A percentile compares a stretch with the other conserved stretches of the same genome.
Conservation (phyloP, 2,797 vertebrate species). For the Cichlasoma orientale region DNA sequence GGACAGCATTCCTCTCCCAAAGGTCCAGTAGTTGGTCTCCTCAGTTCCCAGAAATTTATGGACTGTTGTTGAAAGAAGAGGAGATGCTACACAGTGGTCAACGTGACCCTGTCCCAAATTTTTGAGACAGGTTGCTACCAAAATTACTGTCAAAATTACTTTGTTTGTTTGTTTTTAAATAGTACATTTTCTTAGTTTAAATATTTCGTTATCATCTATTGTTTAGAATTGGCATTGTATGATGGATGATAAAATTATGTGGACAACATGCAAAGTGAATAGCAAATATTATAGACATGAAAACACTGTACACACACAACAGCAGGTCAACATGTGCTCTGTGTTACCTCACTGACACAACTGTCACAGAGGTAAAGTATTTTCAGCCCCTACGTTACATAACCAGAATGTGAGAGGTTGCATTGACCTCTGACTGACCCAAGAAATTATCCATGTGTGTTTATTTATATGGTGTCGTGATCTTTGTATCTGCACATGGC, state of each 20-base stretch:
- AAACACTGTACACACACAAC: slow-evolving; percentile 21
- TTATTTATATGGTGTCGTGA: slow-evolving; percentile 1
- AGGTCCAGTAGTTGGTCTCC: neutral
- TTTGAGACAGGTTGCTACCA: neutral
- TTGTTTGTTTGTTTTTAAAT: neutral
- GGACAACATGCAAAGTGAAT: slow-evolving; percentile 17
- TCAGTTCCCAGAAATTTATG: neutral
- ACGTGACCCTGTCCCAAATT: neutral
- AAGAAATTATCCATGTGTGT: neutral
- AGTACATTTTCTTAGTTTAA: neutral
- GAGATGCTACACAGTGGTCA: neutral
- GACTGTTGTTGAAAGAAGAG: neutral
- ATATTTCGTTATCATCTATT: too few species aligned
- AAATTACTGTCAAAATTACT: neutral
- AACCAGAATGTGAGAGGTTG: slow-evolving; percentile 20
- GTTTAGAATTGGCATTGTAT: neutral
- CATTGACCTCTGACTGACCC: slow-evolving; percentile 23
- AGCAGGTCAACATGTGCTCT: slow-evolving; percentile 33
- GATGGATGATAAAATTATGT: neutral
- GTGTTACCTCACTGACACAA: slow-evolving; percentile 63
- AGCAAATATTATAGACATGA: slow-evolving; percentile 37
- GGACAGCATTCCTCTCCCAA: neutral
- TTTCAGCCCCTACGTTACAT: slow-evolving; percentile 16
- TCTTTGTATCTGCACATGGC: neutral
- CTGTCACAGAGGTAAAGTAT: slow-evolving; percentile 39